phyloP scores from a whole-genome alignment of 2,113 vertebrate genomes.

The Catharus minimus region DNA sequence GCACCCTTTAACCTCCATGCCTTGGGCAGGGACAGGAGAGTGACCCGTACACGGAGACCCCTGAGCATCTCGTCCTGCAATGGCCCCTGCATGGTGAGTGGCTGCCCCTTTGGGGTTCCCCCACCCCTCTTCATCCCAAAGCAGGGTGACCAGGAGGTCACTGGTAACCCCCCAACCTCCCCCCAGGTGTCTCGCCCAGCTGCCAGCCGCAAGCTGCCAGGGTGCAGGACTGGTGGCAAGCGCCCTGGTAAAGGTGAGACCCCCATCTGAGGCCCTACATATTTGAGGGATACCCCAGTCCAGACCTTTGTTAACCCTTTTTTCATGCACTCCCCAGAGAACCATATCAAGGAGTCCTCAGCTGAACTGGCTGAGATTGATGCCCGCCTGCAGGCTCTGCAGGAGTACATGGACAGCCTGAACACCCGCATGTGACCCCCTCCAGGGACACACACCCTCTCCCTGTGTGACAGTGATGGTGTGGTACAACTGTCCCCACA shows the following conservation, averaged over 20 bases:
- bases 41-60: neutral
- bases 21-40: neutral
- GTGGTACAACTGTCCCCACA: neutral
- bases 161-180: neutral
- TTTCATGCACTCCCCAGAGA: slow-evolving; percentile 68
- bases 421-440: slow-evolving; percentile 76
- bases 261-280: neutral
- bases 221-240: neutral
- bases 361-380: slow-evolving; percentile 91
- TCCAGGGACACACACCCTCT: neutral
- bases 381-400: slow-evolving; percentile 87
- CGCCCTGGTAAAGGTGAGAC: neutral
- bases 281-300: neutral
- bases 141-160: neutral
- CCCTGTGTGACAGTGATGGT: neutral
- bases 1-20: neutral
- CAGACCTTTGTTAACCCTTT: neutral
- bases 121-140: neutral
- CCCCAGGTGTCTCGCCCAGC: neutral
- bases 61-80: neutral
- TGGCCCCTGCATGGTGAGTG: neutral
- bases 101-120: neutral
- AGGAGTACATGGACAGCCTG: slow-evolving; percentile 91
- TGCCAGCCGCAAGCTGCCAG: neutral
- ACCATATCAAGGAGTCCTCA: slow-evolving; percentile 74